Evolutionary conservation across 2,113 vertebrate species (phyloP).

Genomic region (Callionymus lyra): DNA sequence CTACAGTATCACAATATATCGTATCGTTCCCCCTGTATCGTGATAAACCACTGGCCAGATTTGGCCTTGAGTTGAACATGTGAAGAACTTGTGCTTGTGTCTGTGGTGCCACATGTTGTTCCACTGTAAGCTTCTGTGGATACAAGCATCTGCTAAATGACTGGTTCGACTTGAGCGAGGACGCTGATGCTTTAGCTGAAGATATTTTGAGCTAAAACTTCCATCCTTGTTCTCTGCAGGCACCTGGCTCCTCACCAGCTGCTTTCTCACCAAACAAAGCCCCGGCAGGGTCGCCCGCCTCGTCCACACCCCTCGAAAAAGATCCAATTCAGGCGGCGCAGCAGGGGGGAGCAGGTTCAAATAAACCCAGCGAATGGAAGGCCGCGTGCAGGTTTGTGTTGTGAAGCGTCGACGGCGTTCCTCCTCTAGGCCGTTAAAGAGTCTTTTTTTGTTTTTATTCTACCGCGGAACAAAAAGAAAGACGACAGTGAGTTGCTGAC

Average conservation of each 20-base stretch:
- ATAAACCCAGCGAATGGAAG: background rate
- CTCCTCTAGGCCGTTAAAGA: background rate
- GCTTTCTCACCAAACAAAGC: background rate
- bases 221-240: constrained; percentile 1
- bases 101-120: too few relatives aligned
- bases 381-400: background rate
- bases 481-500: background rate
- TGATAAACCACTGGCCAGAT: too few relatives aligned
- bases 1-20: too few relatives aligned
- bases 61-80: too few relatives aligned
- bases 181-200: too few relatives aligned
- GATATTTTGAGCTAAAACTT: too few relatives aligned
- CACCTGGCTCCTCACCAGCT: background rate
- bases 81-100: too few relatives aligned
- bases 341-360: background rate
- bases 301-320: constrained; percentile 2
- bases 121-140: too few relatives aligned
- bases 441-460: background rate
- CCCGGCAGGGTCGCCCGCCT: background rate
- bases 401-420: background rate
- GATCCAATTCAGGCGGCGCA: background rate
- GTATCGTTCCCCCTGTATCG: too few relatives aligned
- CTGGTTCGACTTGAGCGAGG: too few relatives aligned
- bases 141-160: too few relatives aligned
- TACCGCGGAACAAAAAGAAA: background rate